Evolutionary conservation across 2,797 vertebrate genomes (phyloP).

Genomic region (Streptopelia turtur): DNA sequence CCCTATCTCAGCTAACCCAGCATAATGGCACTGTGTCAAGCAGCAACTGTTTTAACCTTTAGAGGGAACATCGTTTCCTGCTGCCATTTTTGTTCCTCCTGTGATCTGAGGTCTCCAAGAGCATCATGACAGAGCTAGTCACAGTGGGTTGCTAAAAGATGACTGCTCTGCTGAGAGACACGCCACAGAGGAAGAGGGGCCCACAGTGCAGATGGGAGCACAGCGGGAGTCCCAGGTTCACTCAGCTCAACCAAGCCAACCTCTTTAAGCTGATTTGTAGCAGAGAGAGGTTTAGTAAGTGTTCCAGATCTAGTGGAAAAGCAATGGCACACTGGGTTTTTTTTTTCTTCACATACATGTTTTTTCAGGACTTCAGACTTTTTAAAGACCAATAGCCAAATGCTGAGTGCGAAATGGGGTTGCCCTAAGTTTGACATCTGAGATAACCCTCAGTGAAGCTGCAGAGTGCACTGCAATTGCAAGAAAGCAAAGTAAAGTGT

Average conservation of each 20-base stretch:
- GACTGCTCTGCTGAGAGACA: neutral
- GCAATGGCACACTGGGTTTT: accelerated
- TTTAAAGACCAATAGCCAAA: neutral
- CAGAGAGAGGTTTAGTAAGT: neutral
- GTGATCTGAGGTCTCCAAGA: neutral
- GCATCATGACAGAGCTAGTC: accelerated
- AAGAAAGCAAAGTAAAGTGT: neutral
- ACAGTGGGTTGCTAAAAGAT: accelerated
- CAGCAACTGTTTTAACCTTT: neutral
- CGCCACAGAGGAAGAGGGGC: neutral
- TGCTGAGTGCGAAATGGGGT: neutral
- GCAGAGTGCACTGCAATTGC: neutral
- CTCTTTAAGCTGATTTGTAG: neutral
- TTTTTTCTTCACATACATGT: neutral
- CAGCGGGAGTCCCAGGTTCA: accelerated
- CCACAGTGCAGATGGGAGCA: neutral
- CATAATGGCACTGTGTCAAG: neutral
- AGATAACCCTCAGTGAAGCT: neutral
- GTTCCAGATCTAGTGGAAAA: neutral
- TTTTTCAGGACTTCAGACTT: neutral
- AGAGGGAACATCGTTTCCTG: neutral
- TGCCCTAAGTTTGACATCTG: neutral
- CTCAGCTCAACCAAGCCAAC: neutral
- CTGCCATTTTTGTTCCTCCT: neutral
- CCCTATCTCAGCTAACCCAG: too few species aligned